Percentiles rank a stretch among this genome's conserved stretches.
Conservation (phyloP, 2,113 vertebrate species). For the Phyllostomus hastatus region DNA sequence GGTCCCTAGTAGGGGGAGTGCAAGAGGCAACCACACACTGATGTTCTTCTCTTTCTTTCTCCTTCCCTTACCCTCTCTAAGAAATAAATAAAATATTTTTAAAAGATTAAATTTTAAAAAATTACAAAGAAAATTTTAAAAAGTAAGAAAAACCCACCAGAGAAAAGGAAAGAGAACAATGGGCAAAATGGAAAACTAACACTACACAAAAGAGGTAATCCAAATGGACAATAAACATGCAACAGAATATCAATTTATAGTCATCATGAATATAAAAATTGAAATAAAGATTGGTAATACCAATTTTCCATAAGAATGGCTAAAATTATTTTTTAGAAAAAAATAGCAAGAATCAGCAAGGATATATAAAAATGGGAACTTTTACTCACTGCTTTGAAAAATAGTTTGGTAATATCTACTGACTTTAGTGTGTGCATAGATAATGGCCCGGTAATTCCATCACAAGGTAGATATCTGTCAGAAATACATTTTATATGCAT, state of each 20-base stretch:
- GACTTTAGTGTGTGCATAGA: neutral
- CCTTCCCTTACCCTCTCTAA: too few relatives aligned
- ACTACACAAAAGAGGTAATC: neutral
- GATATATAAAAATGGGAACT: neutral
- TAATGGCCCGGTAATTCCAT: neutral
- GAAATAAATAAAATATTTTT: too few relatives aligned
- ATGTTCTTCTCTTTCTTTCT: too few relatives aligned
- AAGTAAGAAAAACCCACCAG: neutral
- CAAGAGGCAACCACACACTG: too few relatives aligned
- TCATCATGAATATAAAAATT: neutral
- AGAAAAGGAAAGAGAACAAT: neutral
- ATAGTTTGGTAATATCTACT: neutral
- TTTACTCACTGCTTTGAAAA: neutral
- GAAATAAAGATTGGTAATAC: neutral
- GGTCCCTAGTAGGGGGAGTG: too few relatives aligned
- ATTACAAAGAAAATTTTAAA: neutral
- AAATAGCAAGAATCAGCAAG: neutral
- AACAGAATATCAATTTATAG: neutral
- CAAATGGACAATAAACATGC: neutral
- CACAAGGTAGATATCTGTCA: neutral
- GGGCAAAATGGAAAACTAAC: neutral
- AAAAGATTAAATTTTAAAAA: too few relatives aligned
- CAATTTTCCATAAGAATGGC: neutral
- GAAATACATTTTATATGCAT: neutral
- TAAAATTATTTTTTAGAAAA: neutral